Conservation (phyloP, 2,888 invertebrate species). For the Leptopilina myrica region DNA sequence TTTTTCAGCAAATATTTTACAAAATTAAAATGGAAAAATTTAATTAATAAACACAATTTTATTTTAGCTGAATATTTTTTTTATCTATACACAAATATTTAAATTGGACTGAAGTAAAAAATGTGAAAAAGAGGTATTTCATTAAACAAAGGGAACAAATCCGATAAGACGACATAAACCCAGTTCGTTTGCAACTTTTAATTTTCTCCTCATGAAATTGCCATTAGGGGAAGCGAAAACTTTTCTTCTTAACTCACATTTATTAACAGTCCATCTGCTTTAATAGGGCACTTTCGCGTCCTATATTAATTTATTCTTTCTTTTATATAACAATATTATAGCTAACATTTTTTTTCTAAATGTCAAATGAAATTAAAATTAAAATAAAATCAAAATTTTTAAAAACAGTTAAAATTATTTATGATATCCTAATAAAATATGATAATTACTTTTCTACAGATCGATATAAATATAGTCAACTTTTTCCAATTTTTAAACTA, state of each 20-base stretch:
- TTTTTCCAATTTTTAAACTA: too few species aligned
- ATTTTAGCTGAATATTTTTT: background rate
- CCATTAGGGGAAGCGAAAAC: constrained; percentile 5
- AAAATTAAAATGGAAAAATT: background rate
- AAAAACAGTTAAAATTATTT: too few species aligned
- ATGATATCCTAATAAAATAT: too few species aligned
- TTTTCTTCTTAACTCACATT: background rate
- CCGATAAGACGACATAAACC: constrained; percentile 14
- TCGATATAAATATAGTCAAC: too few species aligned
- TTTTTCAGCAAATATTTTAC: too few species aligned
- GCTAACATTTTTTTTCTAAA: background rate
- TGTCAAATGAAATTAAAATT: too few species aligned
- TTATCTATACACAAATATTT: background rate
- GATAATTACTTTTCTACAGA: too few species aligned
- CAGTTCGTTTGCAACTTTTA: constrained; percentile 14
- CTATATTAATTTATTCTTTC: background rate
- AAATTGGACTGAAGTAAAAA: background rate
- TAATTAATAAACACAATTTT: background rate
- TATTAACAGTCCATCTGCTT: constrained; percentile 2
- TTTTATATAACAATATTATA: background rate
- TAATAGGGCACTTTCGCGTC: background rate
- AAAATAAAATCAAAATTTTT: too few species aligned
- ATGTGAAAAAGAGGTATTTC: constrained; percentile 2
- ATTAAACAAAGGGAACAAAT: constrained; percentile 4
- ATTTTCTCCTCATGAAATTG: constrained; percentile 2